Evolutionary conservation across 2,888 invertebrate species (phyloP), one percentile per base, ranked within the genome.

Genomic region (Callimorpha dominula): DNA sequence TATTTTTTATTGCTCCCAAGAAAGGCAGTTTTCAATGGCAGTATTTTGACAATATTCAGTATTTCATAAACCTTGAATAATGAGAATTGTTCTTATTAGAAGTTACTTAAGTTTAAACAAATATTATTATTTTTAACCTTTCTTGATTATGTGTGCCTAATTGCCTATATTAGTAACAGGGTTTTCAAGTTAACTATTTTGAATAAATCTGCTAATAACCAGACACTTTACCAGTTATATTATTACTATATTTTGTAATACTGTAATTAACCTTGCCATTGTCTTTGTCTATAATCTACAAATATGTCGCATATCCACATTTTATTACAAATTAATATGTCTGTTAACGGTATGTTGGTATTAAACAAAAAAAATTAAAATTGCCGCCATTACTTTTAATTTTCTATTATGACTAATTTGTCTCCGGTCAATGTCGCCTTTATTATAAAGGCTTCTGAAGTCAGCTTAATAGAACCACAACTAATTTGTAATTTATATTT

Each of bases 11-110:
- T 5, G 52, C 12, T 42, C 12, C 40, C 66, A 40, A 17, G 40
- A 54, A 54, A 9, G 40, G 42, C 12, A 14, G 43, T 43, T 42
- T 57, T 57, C 54, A 54, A 67, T 20, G 54, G 4, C 14, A 54
- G 11, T 15, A n/a, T 42, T 57, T 43, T 4, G 20, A 15, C 8
- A 57, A 20, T 54, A 52, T 57, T n/a, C n/a, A 12, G 9, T 43
- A 67, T 20, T 67, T 42, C 54, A 57, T 57, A 54, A 67, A 54
- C 54, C 20, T 8, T 20, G n/a, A 42, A 42, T 52, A 20, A 67
- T 54, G 42, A 12, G 7, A 52, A 42, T 67, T 54, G 42, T 54
- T 20, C 20, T 4, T 57, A 40, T 65, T 50, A 49, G 4, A 50
- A 50, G 17, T 49, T 50, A 31, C 11, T 65, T 65, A 15, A 50